Evolutionary conservation across 2,888 invertebrate species (phyloP).

Genomic region (Allolobophora icterica): DNA sequence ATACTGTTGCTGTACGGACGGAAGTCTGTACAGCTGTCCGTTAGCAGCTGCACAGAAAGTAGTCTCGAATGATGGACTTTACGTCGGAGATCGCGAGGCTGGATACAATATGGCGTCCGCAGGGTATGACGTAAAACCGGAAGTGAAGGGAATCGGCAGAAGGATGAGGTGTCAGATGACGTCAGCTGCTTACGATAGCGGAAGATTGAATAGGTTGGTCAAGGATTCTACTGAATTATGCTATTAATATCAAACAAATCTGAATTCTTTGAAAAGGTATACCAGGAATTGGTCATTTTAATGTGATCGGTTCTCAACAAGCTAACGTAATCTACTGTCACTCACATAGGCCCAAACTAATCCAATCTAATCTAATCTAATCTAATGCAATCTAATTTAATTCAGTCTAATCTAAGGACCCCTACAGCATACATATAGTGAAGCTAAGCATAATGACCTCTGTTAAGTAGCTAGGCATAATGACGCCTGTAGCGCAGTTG

Average conservation of each 20-base stretch:
- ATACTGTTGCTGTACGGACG: neutral
- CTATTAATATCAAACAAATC: neutral
- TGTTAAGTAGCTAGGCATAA: too few species aligned
- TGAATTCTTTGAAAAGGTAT: neutral
- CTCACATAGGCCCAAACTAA: too few species aligned
- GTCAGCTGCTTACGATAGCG: neutral
- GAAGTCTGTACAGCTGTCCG: conserved; percentile 14
- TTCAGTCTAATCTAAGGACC: too few species aligned
- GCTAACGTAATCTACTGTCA: too few species aligned
- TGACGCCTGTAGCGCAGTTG: too few species aligned
- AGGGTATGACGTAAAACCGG: neutral
- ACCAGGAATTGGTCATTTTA: neutral
- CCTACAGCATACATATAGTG: too few species aligned
- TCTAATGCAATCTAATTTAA: too few species aligned
- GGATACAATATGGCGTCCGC: neutral
- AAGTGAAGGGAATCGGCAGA: neutral
- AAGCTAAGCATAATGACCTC: too few species aligned
- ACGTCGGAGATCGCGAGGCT: neutral
- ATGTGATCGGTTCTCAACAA: too few species aligned
- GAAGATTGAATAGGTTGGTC: neutral
- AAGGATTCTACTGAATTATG: neutral
- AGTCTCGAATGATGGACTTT: neutral
- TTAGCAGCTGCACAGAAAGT: neutral
- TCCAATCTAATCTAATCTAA: too few species aligned
- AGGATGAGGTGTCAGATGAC: neutral